Conservation (phyloP, 1,140 invertebrate genomes). For the Bilobella aurantiaca region DNA sequence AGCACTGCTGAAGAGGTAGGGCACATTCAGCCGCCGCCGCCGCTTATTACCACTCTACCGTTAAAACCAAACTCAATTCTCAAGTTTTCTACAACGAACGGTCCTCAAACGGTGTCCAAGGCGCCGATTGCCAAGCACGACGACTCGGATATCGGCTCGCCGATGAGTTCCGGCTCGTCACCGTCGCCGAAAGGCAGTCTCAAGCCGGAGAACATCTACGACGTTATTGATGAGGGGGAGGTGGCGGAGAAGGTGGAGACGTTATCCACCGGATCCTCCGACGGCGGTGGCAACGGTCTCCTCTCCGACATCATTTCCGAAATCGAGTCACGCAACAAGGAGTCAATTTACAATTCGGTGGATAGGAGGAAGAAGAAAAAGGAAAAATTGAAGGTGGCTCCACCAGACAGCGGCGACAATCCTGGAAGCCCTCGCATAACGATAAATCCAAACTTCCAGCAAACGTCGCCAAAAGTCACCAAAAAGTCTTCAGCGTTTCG, state of each 20-base stretch:
- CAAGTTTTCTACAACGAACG: conserved; percentile 4
- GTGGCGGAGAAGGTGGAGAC: conserved; percentile 32
- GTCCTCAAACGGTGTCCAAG: not conserved
- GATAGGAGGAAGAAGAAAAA: conserved; percentile 29
- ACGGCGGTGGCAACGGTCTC: conserved; percentile 51
- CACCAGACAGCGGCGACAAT: not conserved
- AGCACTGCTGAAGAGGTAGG: not conserved
- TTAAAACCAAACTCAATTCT: conserved; percentile 15
- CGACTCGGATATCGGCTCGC: conserved; percentile 39
- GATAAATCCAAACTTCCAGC: not conserved
- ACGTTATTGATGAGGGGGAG: conserved; percentile 62
- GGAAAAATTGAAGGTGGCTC: conserved; percentile 10
- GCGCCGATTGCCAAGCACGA: conserved; percentile 30
- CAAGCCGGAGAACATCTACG: conserved; percentile 64
- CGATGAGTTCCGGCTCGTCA: conserved; percentile 20
- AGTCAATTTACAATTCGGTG: conserved; percentile 68
- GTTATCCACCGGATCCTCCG: conserved; percentile 42
- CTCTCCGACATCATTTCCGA: conserved; percentile 74
- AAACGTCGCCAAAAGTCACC: not conserved
- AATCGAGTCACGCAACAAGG: conserved; percentile 69
- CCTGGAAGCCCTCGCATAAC: not conserved
- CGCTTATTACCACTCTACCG: conserved; percentile 45
- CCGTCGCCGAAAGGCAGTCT: not conserved
- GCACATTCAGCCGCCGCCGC: conserved; percentile 41
- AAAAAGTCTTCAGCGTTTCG: not conserved